Percentiles rank a stretch among this genome's conserved stretches.
Evolutionary conservation across 2,113 vertebrate genomes (phyloP).

Genomic region (Cavia aperea): DNA sequence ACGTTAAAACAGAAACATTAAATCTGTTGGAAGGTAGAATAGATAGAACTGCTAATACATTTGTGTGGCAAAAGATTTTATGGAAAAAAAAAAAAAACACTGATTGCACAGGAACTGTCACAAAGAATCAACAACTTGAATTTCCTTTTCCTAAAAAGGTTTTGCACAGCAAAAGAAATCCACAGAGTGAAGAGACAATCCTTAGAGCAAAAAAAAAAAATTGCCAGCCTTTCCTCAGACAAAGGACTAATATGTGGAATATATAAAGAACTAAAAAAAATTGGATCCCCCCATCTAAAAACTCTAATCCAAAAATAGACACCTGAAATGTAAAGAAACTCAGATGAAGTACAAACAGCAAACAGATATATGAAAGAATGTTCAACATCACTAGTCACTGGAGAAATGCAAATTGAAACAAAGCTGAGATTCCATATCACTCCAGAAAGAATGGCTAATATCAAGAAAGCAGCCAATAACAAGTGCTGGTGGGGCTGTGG

Average conservation of each 20-base stretch:
- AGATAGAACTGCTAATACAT: background rate
- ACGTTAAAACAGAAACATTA: background rate
- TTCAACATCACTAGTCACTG: background rate
- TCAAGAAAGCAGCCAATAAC: background rate
- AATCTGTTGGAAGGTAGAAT: background rate
- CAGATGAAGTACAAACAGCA: background rate
- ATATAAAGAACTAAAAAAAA: background rate
- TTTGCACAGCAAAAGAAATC: background rate
- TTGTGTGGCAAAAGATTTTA: background rate
- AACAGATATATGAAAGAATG: background rate
- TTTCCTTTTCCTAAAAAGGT: background rate
- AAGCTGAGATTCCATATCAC: background rate
- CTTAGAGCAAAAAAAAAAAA: background rate
- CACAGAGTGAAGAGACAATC: background rate
- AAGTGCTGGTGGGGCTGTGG: background rate
- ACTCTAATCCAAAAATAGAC: background rate
- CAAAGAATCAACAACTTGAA: background rate
- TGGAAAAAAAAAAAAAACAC: background rate
- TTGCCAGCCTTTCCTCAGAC: background rate
- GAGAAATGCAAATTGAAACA: background rate
- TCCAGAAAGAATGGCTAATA: background rate
- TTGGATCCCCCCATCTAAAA: background rate
- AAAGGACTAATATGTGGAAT: background rate
- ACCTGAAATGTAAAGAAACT: background rate
- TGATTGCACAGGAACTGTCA: background rate